These are phyloP conservation scores for Sebastes hubbsi DNA, from an alignment of 2,797 vertebrate species.

Conservation along the genomic window DNA sequence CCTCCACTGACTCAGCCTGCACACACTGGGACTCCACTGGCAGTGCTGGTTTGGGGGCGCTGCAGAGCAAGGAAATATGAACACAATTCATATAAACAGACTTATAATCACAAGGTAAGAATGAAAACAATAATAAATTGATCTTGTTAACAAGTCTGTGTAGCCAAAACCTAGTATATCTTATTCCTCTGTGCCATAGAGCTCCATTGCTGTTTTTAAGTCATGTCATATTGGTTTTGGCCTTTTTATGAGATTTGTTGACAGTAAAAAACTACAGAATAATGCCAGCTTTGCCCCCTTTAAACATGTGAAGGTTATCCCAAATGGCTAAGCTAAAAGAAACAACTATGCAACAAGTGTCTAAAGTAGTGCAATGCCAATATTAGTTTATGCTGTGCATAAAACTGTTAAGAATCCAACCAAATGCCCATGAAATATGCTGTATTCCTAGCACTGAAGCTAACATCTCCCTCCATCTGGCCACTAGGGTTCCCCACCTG, in stretches of 20 bases:
- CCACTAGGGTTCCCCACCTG: slow-evolving; percentile 66
- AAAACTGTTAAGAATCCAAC: not conserved
- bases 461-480: not conserved
- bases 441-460: not conserved
- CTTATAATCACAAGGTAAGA: no score
- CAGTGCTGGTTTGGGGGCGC: slow-evolving; percentile 48
- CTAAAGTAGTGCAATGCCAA: not conserved
- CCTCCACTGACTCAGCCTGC: slow-evolving; percentile 58
- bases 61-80: slow-evolving; percentile 14
- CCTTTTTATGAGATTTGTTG: not conserved
- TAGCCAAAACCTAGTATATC: not conserved
- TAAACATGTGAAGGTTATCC: not conserved
- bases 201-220: not conserved
- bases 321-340: no score
- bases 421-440: not conserved
- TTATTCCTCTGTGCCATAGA: no score
- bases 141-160: no score
- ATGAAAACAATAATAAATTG: not conserved
- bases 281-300: not conserved
- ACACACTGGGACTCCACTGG: slow-evolving; percentile 28
- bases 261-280: not conserved
- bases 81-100: no score
- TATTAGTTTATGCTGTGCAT: not conserved
- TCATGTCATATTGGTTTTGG: not conserved
- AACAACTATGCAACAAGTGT: not conserved